phyloP scores from a whole-genome alignment of 2,888 invertebrate species.

The Sacculina carcini region DNA sequence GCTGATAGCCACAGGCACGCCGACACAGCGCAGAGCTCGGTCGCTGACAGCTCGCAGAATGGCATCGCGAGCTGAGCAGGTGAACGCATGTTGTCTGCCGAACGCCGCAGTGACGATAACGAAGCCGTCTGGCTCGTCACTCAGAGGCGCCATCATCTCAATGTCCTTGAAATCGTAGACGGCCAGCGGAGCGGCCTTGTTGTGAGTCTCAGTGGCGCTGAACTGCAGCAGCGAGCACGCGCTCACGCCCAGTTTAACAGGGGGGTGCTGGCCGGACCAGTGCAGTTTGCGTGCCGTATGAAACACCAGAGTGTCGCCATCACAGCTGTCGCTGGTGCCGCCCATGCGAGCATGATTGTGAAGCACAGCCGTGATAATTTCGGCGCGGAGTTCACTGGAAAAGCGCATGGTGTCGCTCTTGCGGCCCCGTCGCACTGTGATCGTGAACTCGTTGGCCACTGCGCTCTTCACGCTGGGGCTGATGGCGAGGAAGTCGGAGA shows the following conservation, averaged over 20 bases:
- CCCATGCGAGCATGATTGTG: constrained; percentile 27
- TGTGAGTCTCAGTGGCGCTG: constrained; percentile 60
- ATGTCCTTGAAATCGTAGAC: constrained; percentile 65
- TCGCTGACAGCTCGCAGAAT: constrained; percentile 66
- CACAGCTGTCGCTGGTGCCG: constrained; percentile 31
- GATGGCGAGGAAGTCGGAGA: constrained; percentile 29
- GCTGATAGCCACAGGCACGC: constrained; percentile 52
- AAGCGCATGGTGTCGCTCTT: constrained; percentile 85
- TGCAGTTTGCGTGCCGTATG: constrained; percentile 72
- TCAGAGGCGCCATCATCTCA: constrained; percentile 40
- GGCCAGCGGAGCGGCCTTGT: constrained; percentile 50
- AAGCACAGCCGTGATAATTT: constrained; percentile 73
- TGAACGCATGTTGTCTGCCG: constrained; percentile 64
- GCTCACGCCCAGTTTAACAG: constrained; percentile 70
- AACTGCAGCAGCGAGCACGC: constrained; percentile 73
- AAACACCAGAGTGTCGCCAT: not conserved
- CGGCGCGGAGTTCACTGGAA: constrained; percentile 76
- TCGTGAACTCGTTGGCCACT: constrained; percentile 25
- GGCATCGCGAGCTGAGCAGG: constrained; percentile 53
- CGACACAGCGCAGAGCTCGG: constrained; percentile 39
- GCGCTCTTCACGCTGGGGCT: constrained; percentile 10
- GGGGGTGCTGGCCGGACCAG: constrained; percentile 77
- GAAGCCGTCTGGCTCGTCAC: constrained; percentile 76
- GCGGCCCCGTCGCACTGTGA: constrained; percentile 62
- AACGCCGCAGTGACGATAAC: constrained; percentile 74